These are phyloP conservation scores for Esox niger DNA, from an alignment of 2,113 vertebrate genomes.

Conservation along the genomic window DNA sequence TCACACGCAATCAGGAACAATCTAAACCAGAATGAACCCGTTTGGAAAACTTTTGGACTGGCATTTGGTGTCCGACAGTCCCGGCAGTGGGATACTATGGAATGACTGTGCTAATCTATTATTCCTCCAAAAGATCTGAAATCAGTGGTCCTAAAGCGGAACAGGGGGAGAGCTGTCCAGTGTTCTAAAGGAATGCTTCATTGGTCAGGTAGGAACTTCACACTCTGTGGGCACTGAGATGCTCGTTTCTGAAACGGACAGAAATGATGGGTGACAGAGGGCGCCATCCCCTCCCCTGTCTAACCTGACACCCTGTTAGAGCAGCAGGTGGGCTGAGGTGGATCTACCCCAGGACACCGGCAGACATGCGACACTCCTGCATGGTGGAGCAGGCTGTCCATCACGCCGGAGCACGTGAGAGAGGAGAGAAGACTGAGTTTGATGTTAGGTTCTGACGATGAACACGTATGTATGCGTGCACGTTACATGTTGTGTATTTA, in stretches of 20 bases:
- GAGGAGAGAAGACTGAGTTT: too few relatives aligned
- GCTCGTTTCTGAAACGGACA: constrained; percentile 14
- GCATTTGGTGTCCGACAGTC: constrained; percentile 43
- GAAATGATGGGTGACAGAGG: constrained; percentile 5
- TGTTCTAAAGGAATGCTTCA: constrained; percentile 53
- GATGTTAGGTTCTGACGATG: too few relatives aligned
- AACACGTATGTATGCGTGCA: neutral
- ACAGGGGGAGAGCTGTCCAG: constrained; percentile 3
- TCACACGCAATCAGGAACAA: too few relatives aligned
- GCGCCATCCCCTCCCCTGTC: neutral
- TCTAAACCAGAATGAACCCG: neutral
- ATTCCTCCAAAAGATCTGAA: constrained; percentile 36
- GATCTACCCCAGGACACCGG: constrained; percentile 12
- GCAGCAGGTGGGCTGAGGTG: constrained; percentile 1
- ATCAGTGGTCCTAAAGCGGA: constrained; percentile 38
- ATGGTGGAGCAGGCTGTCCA: neutral
- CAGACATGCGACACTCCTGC: too few relatives aligned
- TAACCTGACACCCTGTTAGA: neutral
- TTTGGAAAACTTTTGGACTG: neutral
- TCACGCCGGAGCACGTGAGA: too few relatives aligned
- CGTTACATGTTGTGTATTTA: constrained; percentile 1
- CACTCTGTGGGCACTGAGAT: neutral
- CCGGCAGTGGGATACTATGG: constrained; percentile 70
- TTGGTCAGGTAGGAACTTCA: constrained; percentile 19
- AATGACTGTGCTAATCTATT: constrained; percentile 72